phyloP scores from a whole-genome alignment of 1,140 invertebrate species.

The Cherax quadricarinatus region DNA sequence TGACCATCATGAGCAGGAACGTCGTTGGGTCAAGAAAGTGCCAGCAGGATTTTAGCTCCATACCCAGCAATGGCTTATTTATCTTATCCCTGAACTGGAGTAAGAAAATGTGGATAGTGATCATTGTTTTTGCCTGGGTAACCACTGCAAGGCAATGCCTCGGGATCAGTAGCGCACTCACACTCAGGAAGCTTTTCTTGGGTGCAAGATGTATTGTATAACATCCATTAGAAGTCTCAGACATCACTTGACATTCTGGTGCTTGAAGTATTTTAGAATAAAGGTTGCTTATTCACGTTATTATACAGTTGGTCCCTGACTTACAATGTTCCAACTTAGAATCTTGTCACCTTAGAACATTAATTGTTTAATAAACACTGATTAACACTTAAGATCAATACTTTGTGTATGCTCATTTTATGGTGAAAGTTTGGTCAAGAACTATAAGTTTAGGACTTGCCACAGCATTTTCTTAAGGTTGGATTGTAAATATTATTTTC shows the following conservation, averaged over 20 bases:
- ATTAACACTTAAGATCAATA: too few relatives aligned
- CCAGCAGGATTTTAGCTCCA: neutral
- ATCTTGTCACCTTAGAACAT: too few relatives aligned
- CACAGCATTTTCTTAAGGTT: too few relatives aligned
- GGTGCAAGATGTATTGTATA: neutral
- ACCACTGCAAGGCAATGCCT: neutral
- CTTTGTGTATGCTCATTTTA: too few relatives aligned
- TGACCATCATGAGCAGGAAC: neutral
- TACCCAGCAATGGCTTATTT: neutral
- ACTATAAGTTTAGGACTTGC: too few relatives aligned
- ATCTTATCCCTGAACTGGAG: neutral
- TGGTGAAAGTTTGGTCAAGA: too few relatives aligned
- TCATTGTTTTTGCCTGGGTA: neutral
- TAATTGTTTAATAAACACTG: too few relatives aligned
- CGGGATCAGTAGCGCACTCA: neutral
- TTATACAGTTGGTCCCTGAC: too few relatives aligned
- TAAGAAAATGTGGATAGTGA: neutral
- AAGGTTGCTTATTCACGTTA: neutral
- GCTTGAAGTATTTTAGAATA: neutral
- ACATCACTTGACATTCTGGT: neutral
- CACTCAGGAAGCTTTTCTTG: neutral
- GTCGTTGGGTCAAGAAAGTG: conserved; percentile 3
- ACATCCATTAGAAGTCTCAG: neutral
- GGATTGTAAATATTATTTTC: too few relatives aligned
- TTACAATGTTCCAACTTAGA: too few relatives aligned